These are phyloP conservation scores for Drosophila pandora DNA, from an alignment of 1,140 invertebrate genomes.

Conservation along the genomic window DNA sequence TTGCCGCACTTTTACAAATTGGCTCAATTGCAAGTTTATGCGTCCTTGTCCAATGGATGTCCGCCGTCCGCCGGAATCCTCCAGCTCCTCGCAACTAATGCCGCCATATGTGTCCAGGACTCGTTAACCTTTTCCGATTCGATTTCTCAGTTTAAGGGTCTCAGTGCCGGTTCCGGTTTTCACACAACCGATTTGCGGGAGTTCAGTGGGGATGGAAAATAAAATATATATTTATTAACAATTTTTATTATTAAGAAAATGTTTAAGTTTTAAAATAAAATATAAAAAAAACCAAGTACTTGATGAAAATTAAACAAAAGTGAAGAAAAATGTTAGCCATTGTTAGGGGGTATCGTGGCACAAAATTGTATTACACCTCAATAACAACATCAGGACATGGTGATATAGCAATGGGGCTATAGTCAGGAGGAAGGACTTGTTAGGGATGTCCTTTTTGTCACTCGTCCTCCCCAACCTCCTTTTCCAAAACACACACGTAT, in stretches of 20 bases:
- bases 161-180: conserved; percentile 31
- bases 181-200: neutral
- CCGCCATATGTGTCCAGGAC: conserved; percentile 75
- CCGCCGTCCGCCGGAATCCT: conserved; percentile 1
- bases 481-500: neutral
- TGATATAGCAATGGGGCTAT: conserved; percentile 44
- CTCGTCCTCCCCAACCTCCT: neutral
- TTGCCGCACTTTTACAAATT: conserved; percentile 81
- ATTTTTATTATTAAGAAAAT: too few relatives aligned
- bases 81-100: conserved; percentile 59
- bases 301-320: too few relatives aligned
- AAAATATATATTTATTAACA: too few relatives aligned
- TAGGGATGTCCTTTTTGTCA: neutral
- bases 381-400: conserved; percentile 83
- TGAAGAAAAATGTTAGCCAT: conserved; percentile 16
- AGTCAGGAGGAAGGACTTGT: neutral
- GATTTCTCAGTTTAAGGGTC: conserved; percentile 33
- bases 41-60: conserved; percentile 41
- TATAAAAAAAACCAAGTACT: neutral
- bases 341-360: conserved; percentile 79
- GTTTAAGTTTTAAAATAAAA: neutral
- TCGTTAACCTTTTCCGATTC: conserved; percentile 77
- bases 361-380: conserved; percentile 84
- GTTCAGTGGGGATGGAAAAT: too few relatives aligned
- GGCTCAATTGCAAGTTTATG: conserved; percentile 82